Conservation (phyloP, 1,140 invertebrate genomes). For the Diabrotica undecimpunctata region DNA sequence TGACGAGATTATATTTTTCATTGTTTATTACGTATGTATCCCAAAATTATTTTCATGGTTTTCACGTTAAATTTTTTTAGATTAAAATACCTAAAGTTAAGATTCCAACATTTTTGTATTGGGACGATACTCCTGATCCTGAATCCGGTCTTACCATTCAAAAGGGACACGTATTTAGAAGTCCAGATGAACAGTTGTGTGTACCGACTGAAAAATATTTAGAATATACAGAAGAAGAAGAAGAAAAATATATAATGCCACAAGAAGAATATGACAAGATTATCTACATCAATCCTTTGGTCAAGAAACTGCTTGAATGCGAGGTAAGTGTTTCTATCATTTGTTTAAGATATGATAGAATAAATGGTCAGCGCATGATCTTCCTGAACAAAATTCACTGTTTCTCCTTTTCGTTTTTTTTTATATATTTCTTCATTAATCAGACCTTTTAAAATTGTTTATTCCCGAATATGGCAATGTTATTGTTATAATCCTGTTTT, state of each 20-base stretch:
- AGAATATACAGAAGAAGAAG: conserved; percentile 39
- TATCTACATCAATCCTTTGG: conserved; percentile 51
- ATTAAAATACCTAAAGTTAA: conserved; percentile 43
- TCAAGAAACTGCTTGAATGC: conserved; percentile 57
- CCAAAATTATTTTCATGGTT: too few relatives aligned
- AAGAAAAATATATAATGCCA: conserved; percentile 28
- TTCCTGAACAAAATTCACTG: too few relatives aligned
- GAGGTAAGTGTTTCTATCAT: conserved; percentile 48
- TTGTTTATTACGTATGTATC: too few relatives aligned
- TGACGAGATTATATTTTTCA: too few relatives aligned
- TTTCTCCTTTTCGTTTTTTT: too few relatives aligned
- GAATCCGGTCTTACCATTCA: conserved; percentile 44
- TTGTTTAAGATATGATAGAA: too few relatives aligned
- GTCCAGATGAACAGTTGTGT: conserved; percentile 36
- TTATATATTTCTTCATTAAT: too few relatives aligned
- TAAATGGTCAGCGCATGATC: too few relatives aligned
- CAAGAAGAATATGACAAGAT: conserved; percentile 31
- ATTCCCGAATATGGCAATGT: too few relatives aligned
- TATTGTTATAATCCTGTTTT: too few relatives aligned
- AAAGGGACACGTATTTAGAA: conserved; percentile 41
- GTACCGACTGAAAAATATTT: conserved; percentile 34
- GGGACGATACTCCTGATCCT: conserved; percentile 46
- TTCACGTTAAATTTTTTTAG: conserved; percentile 16
- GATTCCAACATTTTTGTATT: conserved; percentile 45
- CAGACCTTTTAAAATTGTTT: too few relatives aligned